phyloP scores from a whole-genome alignment of 2,797 vertebrate species.

The Neopelma chrysocephalum region DNA sequence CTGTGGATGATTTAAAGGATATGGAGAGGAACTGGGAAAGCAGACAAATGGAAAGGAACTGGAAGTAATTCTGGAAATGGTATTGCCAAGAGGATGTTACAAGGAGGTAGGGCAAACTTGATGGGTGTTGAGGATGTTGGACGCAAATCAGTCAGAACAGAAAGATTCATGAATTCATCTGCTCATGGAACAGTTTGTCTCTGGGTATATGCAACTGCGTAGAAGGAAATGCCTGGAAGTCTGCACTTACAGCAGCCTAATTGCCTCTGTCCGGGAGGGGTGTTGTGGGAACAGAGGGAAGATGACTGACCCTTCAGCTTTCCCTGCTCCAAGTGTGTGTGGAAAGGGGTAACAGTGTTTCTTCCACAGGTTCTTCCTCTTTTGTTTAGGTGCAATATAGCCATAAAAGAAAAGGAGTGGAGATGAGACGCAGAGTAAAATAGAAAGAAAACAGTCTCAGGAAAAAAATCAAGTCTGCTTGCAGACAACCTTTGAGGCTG shows the following conservation, averaged over 20 bases:
- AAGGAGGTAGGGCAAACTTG: neutral
- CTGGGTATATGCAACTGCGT: neutral
- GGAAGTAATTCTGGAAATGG: conserved; percentile 1
- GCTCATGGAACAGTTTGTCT: conserved; percentile 50
- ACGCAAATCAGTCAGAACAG: neutral
- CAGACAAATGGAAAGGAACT: conserved; percentile 23
- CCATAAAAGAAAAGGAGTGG: neutral
- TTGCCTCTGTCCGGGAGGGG: neutral
- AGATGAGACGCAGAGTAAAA: neutral
- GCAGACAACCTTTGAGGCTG: neutral
- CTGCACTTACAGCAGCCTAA: neutral
- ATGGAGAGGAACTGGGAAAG: neutral
- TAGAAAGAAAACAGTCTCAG: neutral
- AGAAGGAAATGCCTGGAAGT: conserved; percentile 64
- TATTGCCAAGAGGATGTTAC: conserved; percentile 18
- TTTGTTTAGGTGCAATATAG: neutral
- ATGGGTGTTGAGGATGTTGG: conserved; percentile 31
- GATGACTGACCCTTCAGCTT: neutral
- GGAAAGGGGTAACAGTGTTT: neutral
- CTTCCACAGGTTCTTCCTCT: neutral
- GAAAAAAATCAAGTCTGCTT: neutral
- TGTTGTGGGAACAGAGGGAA: neutral
- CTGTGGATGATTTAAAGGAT: neutral
- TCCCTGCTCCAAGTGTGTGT: neutral
- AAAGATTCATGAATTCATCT: conserved; percentile 30